These are phyloP conservation scores for Styela plicata DNA, from an alignment of 23 tunicate species.

Conservation along the genomic window DNA sequence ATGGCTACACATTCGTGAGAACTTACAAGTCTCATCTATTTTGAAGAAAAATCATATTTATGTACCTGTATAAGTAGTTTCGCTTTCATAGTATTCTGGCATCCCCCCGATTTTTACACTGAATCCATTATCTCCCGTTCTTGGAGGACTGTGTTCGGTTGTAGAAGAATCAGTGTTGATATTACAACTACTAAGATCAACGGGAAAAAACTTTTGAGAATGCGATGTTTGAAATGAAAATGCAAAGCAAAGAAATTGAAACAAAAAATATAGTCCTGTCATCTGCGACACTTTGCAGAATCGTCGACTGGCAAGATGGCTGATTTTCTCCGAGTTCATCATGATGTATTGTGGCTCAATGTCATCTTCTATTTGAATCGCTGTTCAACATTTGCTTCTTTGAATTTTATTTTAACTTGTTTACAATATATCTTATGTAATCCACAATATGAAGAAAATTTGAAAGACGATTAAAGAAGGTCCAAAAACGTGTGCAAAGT, in stretches of 20 bases:
- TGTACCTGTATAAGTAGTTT: constrained; percentile 61
- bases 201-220: not conserved
- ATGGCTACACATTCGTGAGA: too few relatives aligned
- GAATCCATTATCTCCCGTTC: constrained; percentile 63
- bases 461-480: too few relatives aligned
- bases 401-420: too few relatives aligned
- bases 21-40: too few relatives aligned
- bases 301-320: not conserved
- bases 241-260: not conserved
- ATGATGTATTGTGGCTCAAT: too few relatives aligned
- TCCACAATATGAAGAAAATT: too few relatives aligned
- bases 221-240: not conserved
- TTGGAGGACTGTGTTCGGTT: not conserved
- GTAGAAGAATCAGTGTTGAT: not conserved
- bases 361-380: too few relatives aligned
- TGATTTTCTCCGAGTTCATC: too few relatives aligned
- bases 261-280: not conserved
- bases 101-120: constrained; percentile 54
- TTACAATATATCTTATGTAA: too few relatives aligned
- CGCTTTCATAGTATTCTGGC: constrained; percentile 50
- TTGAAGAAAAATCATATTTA: too few relatives aligned
- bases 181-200: not conserved
- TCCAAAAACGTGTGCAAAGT: too few relatives aligned
- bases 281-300: not conserved
- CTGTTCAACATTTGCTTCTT: too few relatives aligned